Conservation (phyloP, 2,888 invertebrate species). For the Chaetoderma sp. region DNA sequence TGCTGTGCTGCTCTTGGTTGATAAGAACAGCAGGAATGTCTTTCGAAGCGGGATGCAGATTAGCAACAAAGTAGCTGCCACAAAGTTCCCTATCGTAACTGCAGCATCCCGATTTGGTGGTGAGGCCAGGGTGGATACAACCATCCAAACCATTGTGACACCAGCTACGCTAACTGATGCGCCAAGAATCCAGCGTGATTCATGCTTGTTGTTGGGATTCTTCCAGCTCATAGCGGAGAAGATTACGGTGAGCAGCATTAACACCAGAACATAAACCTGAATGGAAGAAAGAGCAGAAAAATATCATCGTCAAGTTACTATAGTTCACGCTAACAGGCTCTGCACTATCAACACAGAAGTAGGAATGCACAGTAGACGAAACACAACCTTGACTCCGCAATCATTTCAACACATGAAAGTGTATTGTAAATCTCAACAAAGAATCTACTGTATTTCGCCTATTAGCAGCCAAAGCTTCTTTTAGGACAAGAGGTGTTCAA, state of each 20-base stretch:
- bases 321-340: too few relatives aligned
- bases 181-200: conserved; percentile 68
- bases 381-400: too few relatives aligned
- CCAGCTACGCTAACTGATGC: conserved; percentile 58
- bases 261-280: conserved; percentile 69
- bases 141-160: conserved; percentile 69
- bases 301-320: too few relatives aligned
- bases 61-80: conserved; percentile 67
- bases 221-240: conserved; percentile 69
- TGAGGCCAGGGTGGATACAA: conserved; percentile 64
- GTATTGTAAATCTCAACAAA: too few relatives aligned
- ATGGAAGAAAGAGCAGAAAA: too few relatives aligned
- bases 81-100: conserved; percentile 68
- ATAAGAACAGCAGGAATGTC: conserved; percentile 50
- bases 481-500: too few relatives aligned
- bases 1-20: background rate
- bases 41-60: conserved; percentile 68
- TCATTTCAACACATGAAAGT: too few relatives aligned
- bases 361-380: too few relatives aligned
- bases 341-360: too few relatives aligned
- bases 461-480: too few relatives aligned
- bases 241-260: conserved; percentile 66
- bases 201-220: conserved; percentile 66
- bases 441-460: too few relatives aligned
- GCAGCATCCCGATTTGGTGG: conserved; percentile 63